These are phyloP conservation scores for Aphelinus certus DNA, from an alignment of 1,140 invertebrate genomes.

Conservation along the genomic window DNA sequence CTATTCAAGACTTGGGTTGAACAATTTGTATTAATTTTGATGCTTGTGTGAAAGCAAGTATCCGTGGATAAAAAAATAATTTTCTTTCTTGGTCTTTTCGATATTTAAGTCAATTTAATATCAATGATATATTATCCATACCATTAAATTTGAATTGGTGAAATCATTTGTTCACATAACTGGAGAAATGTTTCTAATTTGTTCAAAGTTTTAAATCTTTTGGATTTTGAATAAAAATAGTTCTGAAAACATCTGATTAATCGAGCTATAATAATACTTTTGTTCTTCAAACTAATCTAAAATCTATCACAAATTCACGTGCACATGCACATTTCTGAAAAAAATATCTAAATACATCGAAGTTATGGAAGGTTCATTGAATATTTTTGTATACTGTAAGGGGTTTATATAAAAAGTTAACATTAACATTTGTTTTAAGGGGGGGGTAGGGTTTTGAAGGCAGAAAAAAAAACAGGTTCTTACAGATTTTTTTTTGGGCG, in stretches of 20 bases:
- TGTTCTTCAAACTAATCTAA: not conserved
- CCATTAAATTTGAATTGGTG: not conserved
- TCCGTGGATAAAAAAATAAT: conserved; percentile 20
- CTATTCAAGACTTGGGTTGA: not conserved
- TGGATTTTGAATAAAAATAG: too few species aligned
- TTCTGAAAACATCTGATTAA: too few species aligned
- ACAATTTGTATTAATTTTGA: conserved; percentile 5
- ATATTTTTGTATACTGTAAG: not conserved
- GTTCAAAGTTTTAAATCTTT: too few species aligned
- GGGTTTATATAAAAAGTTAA: conserved; percentile 14
- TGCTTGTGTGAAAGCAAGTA: conserved; percentile 10
- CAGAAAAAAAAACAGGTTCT: too few species aligned
- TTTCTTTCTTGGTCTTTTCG: not conserved
- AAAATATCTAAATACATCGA: too few species aligned
- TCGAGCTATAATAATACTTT: not conserved
- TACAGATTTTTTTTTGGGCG: too few species aligned
- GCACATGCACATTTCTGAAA: not conserved
- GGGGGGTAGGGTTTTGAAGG: too few species aligned
- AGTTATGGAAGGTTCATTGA: too few species aligned
- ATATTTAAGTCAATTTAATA: conserved; percentile 4
- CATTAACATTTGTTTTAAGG: too few species aligned
- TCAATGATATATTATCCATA: not conserved
- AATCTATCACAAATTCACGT: conserved; percentile 18
- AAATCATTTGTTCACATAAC: not conserved
- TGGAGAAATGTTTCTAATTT: not conserved